phyloP scores from a whole-genome alignment of 2,113 vertebrate species.

The Oreochromis spilurus region DNA sequence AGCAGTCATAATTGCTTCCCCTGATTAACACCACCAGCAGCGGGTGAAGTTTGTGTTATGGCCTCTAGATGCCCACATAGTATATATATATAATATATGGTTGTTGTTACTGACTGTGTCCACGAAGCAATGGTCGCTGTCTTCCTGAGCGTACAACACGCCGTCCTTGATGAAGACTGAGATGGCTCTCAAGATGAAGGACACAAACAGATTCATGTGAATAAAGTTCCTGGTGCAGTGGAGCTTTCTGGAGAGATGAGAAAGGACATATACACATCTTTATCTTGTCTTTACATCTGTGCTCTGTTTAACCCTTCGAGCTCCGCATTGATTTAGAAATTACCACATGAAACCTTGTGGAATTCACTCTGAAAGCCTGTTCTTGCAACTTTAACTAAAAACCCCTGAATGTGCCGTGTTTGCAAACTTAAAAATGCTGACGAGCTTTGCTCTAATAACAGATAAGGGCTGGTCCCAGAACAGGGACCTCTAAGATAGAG shows the following conservation, averaged over 20 bases:
- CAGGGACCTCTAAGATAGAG: not conserved
- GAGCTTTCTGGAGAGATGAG: conserved; percentile 80
- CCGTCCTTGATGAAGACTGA: conserved; percentile 98
- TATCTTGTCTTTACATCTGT: not conserved
- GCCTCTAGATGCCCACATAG: not conserved
- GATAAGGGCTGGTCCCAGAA: not conserved
- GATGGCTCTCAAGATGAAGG: conserved; percentile 94
- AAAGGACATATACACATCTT: not conserved
- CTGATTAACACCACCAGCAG: not conserved
- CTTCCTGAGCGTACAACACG: conserved; percentile 88
- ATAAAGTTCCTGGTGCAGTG: conserved; percentile 99
- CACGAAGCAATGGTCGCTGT: conserved; percentile 87
- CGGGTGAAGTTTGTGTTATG: not conserved
- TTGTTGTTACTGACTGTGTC: conserved; percentile 74
- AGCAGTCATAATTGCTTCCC: not conserved
- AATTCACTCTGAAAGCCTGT: not conserved
- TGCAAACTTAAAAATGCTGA: not conserved
- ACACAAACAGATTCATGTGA: conserved; percentile 98
- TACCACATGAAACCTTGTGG: not conserved
- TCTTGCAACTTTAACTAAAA: not conserved
- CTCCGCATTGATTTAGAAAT: not conserved
- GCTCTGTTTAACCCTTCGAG: not conserved
- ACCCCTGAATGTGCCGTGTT: not conserved
- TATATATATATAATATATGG: not conserved
- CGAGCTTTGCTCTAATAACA: not conserved